phyloP scores from a whole-genome alignment of 1,140 invertebrate species.

The Philotrypesis tridentata region DNA sequence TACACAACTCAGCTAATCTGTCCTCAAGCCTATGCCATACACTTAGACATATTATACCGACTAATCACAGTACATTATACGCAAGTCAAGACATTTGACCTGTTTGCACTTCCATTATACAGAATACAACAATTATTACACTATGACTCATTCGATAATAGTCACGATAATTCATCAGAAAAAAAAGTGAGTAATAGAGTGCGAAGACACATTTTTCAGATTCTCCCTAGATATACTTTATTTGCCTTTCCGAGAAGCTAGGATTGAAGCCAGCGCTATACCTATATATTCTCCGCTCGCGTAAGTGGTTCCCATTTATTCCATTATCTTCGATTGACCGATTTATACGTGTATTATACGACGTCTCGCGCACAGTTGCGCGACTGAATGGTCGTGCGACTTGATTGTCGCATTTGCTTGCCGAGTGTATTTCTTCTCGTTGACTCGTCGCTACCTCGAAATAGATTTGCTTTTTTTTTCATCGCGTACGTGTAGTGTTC shows the following conservation, averaged over 20 bases:
- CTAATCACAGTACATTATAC: no score
- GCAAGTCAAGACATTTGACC: neutral
- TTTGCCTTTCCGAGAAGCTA: constrained; percentile 18
- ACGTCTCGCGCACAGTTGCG: no score
- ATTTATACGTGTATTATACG: no score
- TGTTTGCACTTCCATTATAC: neutral
- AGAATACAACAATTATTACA: neutral
- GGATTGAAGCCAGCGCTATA: neutral
- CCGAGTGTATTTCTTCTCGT: no score
- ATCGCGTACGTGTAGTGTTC: no score
- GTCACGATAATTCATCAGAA: neutral
- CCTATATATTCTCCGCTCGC: neutral
- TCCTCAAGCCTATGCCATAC: no score
- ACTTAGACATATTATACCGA: no score
- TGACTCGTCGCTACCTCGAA: no score
- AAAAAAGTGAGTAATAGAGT: no score
- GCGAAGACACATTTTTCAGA: constrained; percentile 1
- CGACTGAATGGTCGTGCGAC: neutral
- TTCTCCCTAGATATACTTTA: neutral
- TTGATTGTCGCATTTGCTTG: neutral
- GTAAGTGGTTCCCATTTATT: constrained; percentile 14
- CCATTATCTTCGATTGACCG: constrained; percentile 24
- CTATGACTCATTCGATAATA: neutral
- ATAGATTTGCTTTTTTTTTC: no score
- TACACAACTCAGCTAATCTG: no score